Base-by-base conservation (phyloP, 2,888 invertebrate species). In the Saturnia japonica region DNA sequence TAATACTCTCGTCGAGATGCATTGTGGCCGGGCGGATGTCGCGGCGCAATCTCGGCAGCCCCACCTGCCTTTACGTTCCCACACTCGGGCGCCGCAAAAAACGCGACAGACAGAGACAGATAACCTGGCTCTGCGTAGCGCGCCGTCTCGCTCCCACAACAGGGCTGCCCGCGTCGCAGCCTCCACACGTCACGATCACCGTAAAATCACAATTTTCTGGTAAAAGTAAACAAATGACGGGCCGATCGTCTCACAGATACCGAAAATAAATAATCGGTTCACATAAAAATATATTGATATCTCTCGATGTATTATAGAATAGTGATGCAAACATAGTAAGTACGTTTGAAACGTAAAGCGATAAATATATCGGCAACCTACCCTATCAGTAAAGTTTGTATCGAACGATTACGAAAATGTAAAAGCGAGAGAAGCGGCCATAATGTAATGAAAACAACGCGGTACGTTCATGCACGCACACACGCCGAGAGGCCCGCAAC, bases 21-120 rank as follows among this genome's bases (percentile, higher is more conserved):
- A 91, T 92, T 91, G 93, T 92, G 88, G 88, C 84, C 88, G 91
- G 86, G 91, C 93, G 93, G 94, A 94, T 94, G 94, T 93, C 93
- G 91, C 91, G 88, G 88, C 91, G 91, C 93, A 93, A 93, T 94
- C 94, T 93, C 93, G 83, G 92, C 91, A 87, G 90, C 89, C 91
- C 93, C 94, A 94, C 94, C 94, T 94, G 94, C 94, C 91, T 89
- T 87, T 80, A 86, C 87, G 93, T 94, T 94, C 94, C 94, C 94
- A 94, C 94, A 94, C 94, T 94, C 93, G 90, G 89, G 91, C 93
- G 93, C 92, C 91, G 93, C 92, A 93, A 94, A 94, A 93, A 94
- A 94, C 91, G 82, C 82, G 88, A 78, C 82, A 82, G 91, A 91
- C 80, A 82, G 89, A 87, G 92, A 91, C 85, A 76, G 74, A 73